Evolutionary conservation across 2,113 vertebrate species (phyloP), one percentile per base, ranked within the genome.

Genomic region (Indicator maculatus): DNA sequence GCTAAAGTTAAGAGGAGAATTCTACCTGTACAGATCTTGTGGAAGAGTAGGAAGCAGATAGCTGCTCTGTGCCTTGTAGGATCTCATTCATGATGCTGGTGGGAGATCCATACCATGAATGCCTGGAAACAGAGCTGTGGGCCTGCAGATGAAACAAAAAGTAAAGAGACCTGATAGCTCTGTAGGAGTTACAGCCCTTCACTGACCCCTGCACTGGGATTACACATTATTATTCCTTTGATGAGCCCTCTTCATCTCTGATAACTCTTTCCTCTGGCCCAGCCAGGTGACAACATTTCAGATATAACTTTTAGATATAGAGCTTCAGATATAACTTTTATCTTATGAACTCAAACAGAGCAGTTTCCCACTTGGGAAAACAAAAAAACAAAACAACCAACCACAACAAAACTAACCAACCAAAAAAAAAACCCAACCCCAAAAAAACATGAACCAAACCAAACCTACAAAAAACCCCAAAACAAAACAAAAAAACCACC

Each of bases 191-290:
- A 45, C 44, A 45, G 44, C 44, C 44, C 44, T 18, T 18, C 44
- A 18, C 44, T 45, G 44, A 28, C 6, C 24, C 4, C 33, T 58
- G 12, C 20, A 17, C 24, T 0, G 6, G 7, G 18, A 41, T 1
- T 53, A 17, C 75, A 38, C 27, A 2, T 17, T 67, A 41, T 26
- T 72, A 5, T 36, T 86, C 41, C 60, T 73, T 41, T 60, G n/a
- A 24, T 50, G 52, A 64, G 7, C 28, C 6, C 12, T 39, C 16
- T 17, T 74, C 9, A 23, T 27, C 53, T 81, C 33, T 0, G 1
- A 23, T 18, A 50, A 10, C 33, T 60, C 0, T 0, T 30, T 79
- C 11, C 31, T 60, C 33, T 74, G 21, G 28, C 50, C 41, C 41
- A 69, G n/a, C 18, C 20, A 82, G 36, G 45, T n/a, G 12, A 63